Evolutionary conservation across 1,140 invertebrate genomes (phyloP).

Genomic region (Cataglyphis hispanica): DNA sequence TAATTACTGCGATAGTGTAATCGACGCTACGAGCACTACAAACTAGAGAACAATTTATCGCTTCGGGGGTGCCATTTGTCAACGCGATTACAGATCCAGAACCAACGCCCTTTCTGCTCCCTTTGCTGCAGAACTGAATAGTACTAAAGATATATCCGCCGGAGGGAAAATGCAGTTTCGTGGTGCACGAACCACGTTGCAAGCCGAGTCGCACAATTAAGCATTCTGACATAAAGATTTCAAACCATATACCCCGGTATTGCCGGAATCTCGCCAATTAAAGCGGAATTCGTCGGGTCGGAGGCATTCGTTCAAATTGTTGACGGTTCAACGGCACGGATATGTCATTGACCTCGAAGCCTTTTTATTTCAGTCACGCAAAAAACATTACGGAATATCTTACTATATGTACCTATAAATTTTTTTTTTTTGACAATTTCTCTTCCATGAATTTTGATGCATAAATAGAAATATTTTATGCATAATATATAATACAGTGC

Average conservation of each 20-base stretch:
- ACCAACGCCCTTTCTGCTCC: conserved; percentile 62
- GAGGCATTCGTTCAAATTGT: conserved; percentile 9
- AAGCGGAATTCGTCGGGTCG: conserved; percentile 61
- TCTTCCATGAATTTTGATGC: not conserved
- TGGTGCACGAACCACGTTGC: conserved; percentile 56
- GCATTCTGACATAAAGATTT: conserved; percentile 70
- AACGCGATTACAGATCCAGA: conserved; percentile 64
- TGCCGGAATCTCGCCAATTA: conserved; percentile 71
- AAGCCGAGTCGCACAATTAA: conserved; percentile 61
- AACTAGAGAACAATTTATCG: conserved; percentile 65
- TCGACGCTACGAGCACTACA: conserved; percentile 57
- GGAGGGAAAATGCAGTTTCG: conserved; percentile 62
- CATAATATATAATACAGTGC: not conserved
- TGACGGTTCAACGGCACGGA: conserved; percentile 4
- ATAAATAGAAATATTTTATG: not conserved
- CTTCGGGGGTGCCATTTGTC: conserved; percentile 61
- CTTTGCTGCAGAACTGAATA: conserved; percentile 61
- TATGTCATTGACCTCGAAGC: conserved; percentile 22
- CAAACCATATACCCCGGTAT: conserved; percentile 47
- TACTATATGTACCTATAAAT: not conserved
- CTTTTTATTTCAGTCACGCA: conserved; percentile 27
- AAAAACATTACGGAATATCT: conserved; percentile 32
- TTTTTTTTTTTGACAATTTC: not conserved
- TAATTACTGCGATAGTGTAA: conserved; percentile 59
- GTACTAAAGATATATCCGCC: conserved; percentile 63